Conservation (phyloP, 2,113 vertebrate genomes). For the Tamias sibiricus region DNA sequence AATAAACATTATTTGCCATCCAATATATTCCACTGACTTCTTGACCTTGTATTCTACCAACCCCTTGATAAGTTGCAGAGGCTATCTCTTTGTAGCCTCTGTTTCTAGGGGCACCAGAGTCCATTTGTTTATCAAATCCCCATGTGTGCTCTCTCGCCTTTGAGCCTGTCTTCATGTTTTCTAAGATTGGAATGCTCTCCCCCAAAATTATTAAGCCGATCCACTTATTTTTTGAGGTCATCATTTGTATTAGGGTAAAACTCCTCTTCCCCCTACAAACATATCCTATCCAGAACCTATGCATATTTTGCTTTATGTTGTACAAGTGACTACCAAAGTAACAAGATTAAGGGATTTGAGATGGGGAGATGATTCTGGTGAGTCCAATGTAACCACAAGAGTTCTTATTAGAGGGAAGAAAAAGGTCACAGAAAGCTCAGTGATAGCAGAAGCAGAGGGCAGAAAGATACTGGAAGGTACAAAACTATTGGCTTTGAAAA, state of each 20-base stretch:
- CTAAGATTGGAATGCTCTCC: neutral
- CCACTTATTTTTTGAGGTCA: neutral
- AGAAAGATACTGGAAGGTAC: neutral
- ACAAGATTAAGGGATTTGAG: neutral
- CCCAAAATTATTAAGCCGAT: neutral
- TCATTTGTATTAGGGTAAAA: neutral
- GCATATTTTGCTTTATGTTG: neutral
- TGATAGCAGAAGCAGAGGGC: neutral
- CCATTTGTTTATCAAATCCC: neutral
- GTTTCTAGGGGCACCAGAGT: neutral
- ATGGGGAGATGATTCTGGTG: neutral
- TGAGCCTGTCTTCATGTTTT: neutral
- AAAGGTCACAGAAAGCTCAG: neutral
- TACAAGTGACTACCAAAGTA: neutral
- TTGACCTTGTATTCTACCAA: neutral
- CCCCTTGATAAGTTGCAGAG: neutral
- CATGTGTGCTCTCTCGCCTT: rapidly evolving
- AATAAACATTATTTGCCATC: neutral
- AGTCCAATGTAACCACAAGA: neutral
- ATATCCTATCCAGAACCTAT: neutral
- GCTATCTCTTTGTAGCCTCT: too few relatives aligned
- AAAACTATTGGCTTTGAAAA: neutral
- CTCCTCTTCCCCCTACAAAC: neutral
- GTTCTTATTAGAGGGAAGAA: rapidly evolving
- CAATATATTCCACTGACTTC: rapidly evolving